Evolutionary conservation across 2,113 vertebrate genomes (phyloP), one percentile per base, ranked within the genome.

Genomic region (Brevimyrus niger): DNA sequence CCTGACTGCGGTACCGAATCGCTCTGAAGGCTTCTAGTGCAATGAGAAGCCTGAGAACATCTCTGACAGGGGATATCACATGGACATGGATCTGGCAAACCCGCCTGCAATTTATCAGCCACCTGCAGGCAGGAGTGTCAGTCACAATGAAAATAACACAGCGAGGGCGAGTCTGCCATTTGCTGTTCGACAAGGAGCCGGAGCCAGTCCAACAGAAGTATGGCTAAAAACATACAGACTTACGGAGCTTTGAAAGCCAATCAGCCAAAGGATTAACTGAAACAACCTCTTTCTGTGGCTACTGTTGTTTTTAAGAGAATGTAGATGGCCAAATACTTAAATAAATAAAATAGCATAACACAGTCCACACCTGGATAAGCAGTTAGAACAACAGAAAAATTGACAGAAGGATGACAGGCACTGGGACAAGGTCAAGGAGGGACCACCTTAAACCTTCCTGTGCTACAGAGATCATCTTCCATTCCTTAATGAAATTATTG

Each of bases 231-330:
- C 85, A 86, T 86, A 80, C 31, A 80, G 80, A 73, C 21, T 88
- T 9, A 35, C 46, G 13, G 46, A 8, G 21, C 50, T 42, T 9
- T n/a, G 84, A 90, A 92, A 92, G 91, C 13, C 88, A 91, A 92
- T 92, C 91, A 90, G 93, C 88, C 87, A 89, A 13, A 53, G 89
- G 90, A 90, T 87, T 89, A 87, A 88, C 91, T 90, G 35, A 88
- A 55, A 90, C 92, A 91, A 91, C 93, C 91, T 91, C 89, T 90
- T 93, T 90, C 91, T 87, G 90, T 73, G 90, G 90, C 90, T 91
- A 89, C 89, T 80, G 48, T 92, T 88, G 89, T 91, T 90, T 88
- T 86, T 51, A 87, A 5, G 23, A 87, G 51, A 90, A 90, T 76
- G 53, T 23, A 65, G 88, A 86, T 86, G 58, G 21, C 88, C 48